phyloP scores from a whole-genome alignment of 1,140 invertebrate species.

The honey bee (Apis mellifera) region Amel_HAv3.1 CM009932.2:4578501-4579000 shows the following conservation, averaged over 20 bases:
- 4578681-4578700: slow-evolving; percentile 77
- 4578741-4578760: slow-evolving; percentile 76
- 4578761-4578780: slow-evolving; percentile 70
- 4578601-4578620: slow-evolving; percentile 68
- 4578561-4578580: slow-evolving; percentile 70
- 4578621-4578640: slow-evolving; percentile 56
- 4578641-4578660: slow-evolving; percentile 58
- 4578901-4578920: slow-evolving; percentile 55
- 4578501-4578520: slow-evolving; percentile 73
- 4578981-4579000: slow-evolving; percentile 46
- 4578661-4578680: slow-evolving; percentile 67
- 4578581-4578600: slow-evolving; percentile 57
- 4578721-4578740: slow-evolving; percentile 78
- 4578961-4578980: too few relatives aligned
- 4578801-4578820: slow-evolving; percentile 76
- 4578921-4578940: slow-evolving; percentile 54
- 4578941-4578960: neutral
- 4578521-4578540: slow-evolving; percentile 68
- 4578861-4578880: slow-evolving; percentile 35
- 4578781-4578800: slow-evolving; percentile 66
- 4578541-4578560: neutral
- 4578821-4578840: slow-evolving; percentile 81
- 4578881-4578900: slow-evolving; percentile 56
- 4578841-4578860: slow-evolving; percentile 74
- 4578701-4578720: slow-evolving; percentile 76